Evolutionary conservation across 2,113 vertebrate genomes (phyloP), one percentile per base, ranked within the genome.

Genomic region (Zeus faber): DNA sequence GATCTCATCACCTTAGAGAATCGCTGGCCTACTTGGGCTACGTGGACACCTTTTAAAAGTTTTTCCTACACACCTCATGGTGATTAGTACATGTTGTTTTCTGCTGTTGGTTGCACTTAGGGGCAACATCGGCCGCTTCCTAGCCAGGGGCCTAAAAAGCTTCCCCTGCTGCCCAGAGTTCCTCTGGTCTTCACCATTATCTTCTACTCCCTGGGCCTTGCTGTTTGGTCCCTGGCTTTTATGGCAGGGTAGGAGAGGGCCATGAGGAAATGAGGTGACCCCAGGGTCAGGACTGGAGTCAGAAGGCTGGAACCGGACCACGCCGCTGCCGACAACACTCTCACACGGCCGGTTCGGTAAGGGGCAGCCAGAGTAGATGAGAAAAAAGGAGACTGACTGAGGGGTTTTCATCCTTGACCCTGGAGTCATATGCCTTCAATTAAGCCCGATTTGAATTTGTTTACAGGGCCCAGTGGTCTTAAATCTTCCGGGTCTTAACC

Each of bases 191-290:
- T 79, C 66, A 78, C 75, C 57, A 87, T 85, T 87, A 87, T 87
- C 84, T 86, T 69, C 70, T 49, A 54, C 77, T 83, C 75, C 74
- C 69, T 58, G 58, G 63, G 71, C 76, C 58, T 52, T 67, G 65
- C 65, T 50, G 64, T 81, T 87, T 82, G 81, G 76, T 83, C 70
- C 72, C 33, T 58, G 62, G 60, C 51, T 83, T 91, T 91, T 90
- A 91, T 89, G 70, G 70, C 77, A 76, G 87, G 88, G 84, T 89
- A 87, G 79, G 21, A 70, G 86, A 89, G 85, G 89, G 87, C 76
- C 86, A 89, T 67, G 70, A 89, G 90, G 90, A 91, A 91, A 91
- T 91, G 87, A 91, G 87, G 64, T 86, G 88, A 91, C 89, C 90
- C 56, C 53, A 2, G 64, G 88, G 90, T 91, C 86, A 86, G 5